A percentile compares a stretch with the other conserved stretches of the same genome.
These are phyloP conservation scores for Eupeodes corollae DNA, from an alignment of 1,140 invertebrate species.

Conservation along the genomic window DNA sequence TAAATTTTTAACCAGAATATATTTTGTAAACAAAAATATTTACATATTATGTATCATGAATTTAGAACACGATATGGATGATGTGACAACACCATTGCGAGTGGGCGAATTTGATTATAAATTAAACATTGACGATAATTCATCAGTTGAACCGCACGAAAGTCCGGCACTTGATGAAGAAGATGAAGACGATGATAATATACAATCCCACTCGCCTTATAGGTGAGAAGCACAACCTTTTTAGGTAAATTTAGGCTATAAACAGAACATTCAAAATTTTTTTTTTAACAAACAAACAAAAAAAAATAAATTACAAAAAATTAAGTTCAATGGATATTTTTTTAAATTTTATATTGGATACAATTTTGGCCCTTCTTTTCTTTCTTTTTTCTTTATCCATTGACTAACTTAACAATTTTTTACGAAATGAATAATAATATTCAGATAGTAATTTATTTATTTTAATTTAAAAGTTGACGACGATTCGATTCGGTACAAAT, in stretches of 20 bases:
- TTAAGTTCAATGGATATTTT: too few relatives aligned
- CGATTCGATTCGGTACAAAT: too few relatives aligned
- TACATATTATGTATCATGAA: background rate
- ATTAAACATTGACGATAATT: conserved; percentile 22
- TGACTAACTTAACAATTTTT: too few relatives aligned
- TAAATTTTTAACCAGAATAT: too few relatives aligned
- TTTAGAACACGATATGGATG: conserved; percentile 23
- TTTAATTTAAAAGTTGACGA: too few relatives aligned
- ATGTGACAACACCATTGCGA: conserved; percentile 30
- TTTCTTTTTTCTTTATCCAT: too few relatives aligned
- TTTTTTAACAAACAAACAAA: too few relatives aligned
- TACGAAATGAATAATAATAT: too few relatives aligned
- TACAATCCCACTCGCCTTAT: conserved; percentile 26
- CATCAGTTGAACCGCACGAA: conserved; percentile 24
- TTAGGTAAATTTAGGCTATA: conserved; percentile 14
- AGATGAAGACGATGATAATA: conserved; percentile 5
- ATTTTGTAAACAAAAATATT: background rate
- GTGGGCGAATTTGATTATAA: conserved; percentile 26
- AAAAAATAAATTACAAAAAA: too few relatives aligned
- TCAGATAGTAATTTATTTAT: too few relatives aligned
- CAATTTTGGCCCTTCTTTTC: too few relatives aligned
- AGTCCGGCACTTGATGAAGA: conserved; percentile 27
- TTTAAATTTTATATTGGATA: too few relatives aligned
- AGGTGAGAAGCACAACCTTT: conserved; percentile 10
- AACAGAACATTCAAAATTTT: conserved; percentile 4